Base-by-base conservation (phyloP, 2,113 vertebrate species). In the Illadopsis cleaveri region DNA sequence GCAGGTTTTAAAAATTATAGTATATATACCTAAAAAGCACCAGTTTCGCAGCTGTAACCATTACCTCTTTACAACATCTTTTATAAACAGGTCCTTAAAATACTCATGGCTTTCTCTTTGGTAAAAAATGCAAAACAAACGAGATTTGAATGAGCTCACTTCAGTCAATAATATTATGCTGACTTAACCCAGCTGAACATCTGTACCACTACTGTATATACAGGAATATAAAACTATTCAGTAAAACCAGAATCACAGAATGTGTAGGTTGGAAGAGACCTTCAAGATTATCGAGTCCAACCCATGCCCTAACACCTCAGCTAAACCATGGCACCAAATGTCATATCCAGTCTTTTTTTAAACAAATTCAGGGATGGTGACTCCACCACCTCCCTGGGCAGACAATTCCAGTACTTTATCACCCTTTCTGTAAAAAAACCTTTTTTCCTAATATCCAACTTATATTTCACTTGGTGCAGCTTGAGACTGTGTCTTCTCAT, bases 121-220 rank as follows among this genome's bases (percentile, higher is more conserved):
- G 24, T 44, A 82, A 85, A 76, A 96, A 96, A 68, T 64, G 51
- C 62, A 82, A 93, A 91, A 70, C 15, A 84, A 90, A 79, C 15
- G 78, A 71, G 70, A 51, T 82, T 64, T 82, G 44, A 94, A 88
- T 51, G 44, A 71, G 30, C 44, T 85, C 53, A 60, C 48, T 85
- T 71, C 33, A 94, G 61, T 82, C 88, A 94, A 60, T 88, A 85
- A 84, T 91, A 89, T 77, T 89, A 87, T 85, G 48, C 82, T 80
- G 61, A 87, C 92, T 93, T 93, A 88, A 77, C 47, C 65, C 60
- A 84, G 47, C 0, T 78, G 82, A 96, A 79, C 66, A 79, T 64
- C 89, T 96, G 79, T 79, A 76, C 47, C 13, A 60, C 23, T 8
- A 45, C 3, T 80, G n/a, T 69, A 53, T 54, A 35, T 48, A 48